A percentile compares a stretch with the other conserved stretches of the same genome.
Evolutionary conservation across 2,113 vertebrate species (phyloP).

Genomic region (Neoarius graeffei): DNA sequence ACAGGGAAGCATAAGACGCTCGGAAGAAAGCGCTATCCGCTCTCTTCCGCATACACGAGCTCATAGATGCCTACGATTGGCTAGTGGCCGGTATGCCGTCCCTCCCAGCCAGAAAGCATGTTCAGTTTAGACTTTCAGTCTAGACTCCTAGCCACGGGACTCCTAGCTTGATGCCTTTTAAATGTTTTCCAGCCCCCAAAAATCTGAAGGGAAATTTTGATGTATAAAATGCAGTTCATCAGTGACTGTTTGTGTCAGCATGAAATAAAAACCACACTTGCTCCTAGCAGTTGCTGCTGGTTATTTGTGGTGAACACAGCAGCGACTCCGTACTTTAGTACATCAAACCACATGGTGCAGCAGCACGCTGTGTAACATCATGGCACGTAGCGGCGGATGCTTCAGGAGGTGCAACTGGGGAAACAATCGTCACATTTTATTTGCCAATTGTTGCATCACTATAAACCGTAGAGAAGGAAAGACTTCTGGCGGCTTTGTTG

Average conservation of each 20-base stretch:
- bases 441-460: neutral
- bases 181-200: neutral
- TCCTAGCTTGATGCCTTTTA: neutral
- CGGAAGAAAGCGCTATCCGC: neutral
- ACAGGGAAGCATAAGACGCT: neutral
- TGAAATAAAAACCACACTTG: neutral
- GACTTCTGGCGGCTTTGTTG: too few species aligned
- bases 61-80: neutral
- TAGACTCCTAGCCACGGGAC: neutral
- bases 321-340: neutral
- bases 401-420: neutral
- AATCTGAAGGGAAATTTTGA: neutral
- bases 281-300: neutral
- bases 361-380: neutral
- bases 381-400: neutral
- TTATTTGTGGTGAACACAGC: conserved; percentile 9
- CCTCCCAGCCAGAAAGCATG: neutral
- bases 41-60: neutral
- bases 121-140: neutral
- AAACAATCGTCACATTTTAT: neutral
- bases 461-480: neutral
- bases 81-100: neutral
- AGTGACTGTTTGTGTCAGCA: neutral
- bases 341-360: neutral
- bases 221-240: neutral